phyloP scores from a whole-genome alignment of 2,113 vertebrate genomes.

The Pristiophorus japonicus region DNA sequence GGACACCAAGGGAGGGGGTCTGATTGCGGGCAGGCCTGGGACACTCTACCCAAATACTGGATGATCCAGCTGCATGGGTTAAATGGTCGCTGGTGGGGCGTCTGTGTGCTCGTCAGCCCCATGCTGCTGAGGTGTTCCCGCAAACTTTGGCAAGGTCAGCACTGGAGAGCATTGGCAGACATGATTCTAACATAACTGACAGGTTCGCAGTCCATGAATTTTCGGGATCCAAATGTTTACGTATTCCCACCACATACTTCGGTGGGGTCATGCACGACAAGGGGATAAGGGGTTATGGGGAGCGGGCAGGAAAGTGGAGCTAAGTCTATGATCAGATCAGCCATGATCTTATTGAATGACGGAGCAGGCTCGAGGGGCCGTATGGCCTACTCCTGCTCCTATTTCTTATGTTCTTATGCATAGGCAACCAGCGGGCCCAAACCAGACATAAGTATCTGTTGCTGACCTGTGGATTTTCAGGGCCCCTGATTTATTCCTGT shows the following conservation, averaged over 20 bases:
- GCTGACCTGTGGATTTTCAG: background rate
- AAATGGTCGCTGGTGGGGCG: background rate
- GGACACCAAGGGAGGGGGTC: background rate
- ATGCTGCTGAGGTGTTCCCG: background rate
- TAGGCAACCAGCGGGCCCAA: background rate
- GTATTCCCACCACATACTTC: too few species aligned
- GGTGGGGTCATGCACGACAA: too few species aligned
- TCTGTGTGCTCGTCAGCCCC: background rate
- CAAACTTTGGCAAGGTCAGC: background rate
- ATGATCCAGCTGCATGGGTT: background rate
- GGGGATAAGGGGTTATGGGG: too few species aligned
- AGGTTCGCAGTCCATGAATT: background rate
- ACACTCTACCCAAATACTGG: background rate
- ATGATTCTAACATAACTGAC: background rate
- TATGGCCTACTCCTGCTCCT: too few species aligned
- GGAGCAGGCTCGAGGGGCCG: too few species aligned
- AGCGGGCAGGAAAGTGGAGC: too few species aligned
- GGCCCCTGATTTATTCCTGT: background rate
- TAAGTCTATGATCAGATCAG: too few species aligned
- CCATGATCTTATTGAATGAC: too few species aligned
- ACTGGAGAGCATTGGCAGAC: background rate
- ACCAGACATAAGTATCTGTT: background rate
- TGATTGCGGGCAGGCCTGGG: background rate
- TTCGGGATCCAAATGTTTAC: background rate
- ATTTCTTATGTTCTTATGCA: too few species aligned